Evolutionary conservation across 2,113 vertebrate genomes (phyloP), one percentile per base, ranked within the genome.

Genomic region (Oostethus manadensis): DNA sequence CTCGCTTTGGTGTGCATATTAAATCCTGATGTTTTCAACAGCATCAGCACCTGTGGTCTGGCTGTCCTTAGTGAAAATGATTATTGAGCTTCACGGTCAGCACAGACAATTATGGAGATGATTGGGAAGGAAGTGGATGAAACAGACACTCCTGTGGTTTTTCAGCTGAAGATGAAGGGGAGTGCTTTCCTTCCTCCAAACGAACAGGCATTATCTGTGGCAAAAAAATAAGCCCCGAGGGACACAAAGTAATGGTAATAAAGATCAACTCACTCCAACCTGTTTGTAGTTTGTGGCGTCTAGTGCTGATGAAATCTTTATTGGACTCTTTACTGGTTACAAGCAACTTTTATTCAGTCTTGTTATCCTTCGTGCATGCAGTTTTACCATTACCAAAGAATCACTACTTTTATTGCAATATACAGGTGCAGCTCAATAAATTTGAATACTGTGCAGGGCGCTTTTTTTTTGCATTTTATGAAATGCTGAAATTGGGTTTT

Each of bases 101-200:
- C 35, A 48, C 66, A 64, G 51, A 47, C 21, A 21, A 42, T 16
- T n/a, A 21, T 42, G 44, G 58, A 62, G 38, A 22, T 64, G 68
- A 71, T 68, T 68, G 66, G 49, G 3, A 29, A 10, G 17, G 23
- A 35, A 42, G 65, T 43, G 51, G 58, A 26, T 11, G 49, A 23
- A 62, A 43, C 35, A 33, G 47, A 78, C 60, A n/a, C 59, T 62
- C 42, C 35, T 60, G 56, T 50, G 71, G 59, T 48, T 26, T 18
- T 53, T 66, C 20, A 55, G 62, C 61, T 22, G 54, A 51, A 68
- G 53, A 17, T 47, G 4, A 3, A 35, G 51, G 4, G 23, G 15
- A 17, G 2, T 26, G 49, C 38, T 68, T 22, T 54, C 7, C 59
- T 62, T 64, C 35, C 21, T 9, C 33, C 50, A 23, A 48, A 64